These are phyloP conservation scores for Rhogogaster chlorosoma DNA, from an alignment of 2,888 invertebrate genomes.

Conservation along the genomic window DNA sequence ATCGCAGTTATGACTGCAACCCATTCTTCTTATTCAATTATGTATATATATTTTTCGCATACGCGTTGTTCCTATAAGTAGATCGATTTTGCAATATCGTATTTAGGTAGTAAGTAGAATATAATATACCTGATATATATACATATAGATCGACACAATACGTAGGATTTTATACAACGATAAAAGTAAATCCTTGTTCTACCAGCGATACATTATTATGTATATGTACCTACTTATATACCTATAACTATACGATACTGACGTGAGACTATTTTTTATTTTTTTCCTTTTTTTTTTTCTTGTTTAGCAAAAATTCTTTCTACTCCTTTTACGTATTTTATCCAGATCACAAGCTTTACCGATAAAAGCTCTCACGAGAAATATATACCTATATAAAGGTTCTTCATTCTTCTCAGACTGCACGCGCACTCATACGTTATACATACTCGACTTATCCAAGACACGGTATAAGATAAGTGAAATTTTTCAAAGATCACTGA, in stretches of 20 bases:
- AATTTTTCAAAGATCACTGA: too few species aligned
- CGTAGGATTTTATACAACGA: neutral
- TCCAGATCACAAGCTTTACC: constrained; percentile 8
- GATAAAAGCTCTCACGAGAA: constrained; percentile 12
- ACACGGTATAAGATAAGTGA: too few species aligned
- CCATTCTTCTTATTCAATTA: neutral
- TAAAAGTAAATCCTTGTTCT: constrained; percentile 31
- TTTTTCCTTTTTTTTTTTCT: neutral
- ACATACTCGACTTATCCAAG: too few species aligned
- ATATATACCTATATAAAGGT: neutral
- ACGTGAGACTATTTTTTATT: neutral
- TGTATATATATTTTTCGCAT: neutral
- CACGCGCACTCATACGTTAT: too few species aligned
- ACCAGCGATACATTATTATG: neutral
- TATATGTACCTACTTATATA: neutral
- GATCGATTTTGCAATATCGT: neutral
- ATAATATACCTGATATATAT: neutral
- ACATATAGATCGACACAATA: neutral
- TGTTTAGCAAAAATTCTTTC: neutral
- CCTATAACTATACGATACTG: neutral
- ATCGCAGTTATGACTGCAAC: too few species aligned
- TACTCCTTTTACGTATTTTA: neutral
- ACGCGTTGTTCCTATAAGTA: neutral
- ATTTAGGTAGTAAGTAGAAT: neutral
- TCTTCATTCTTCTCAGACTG: too few species aligned